Conservation (phyloP, 2,113 vertebrate species). For the Enhydra lutris region DNA sequence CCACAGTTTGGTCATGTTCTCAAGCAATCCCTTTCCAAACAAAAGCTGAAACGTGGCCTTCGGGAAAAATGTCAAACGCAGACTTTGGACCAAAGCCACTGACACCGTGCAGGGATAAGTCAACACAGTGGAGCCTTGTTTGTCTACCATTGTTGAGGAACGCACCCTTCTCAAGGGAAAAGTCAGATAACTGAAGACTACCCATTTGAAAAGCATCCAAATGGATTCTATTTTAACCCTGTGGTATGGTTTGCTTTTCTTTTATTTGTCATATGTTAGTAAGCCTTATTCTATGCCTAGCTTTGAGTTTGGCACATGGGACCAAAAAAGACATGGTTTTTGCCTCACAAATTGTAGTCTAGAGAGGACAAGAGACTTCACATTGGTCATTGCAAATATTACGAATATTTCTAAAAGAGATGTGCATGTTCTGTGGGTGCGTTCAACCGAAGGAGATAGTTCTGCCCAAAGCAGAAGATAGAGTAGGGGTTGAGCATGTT, state of each 20-base stretch:
- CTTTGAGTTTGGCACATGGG: background rate
- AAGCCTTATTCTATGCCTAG: background rate
- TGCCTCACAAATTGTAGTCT: background rate
- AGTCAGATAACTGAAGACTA: background rate
- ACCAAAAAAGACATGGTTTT: background rate
- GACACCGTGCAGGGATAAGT: constrained; percentile 9
- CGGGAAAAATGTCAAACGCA: constrained; percentile 61
- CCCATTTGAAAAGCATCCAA: background rate
- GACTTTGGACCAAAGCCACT: constrained; percentile 9
- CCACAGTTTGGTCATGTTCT: constrained; percentile 8
- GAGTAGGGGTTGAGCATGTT: background rate
- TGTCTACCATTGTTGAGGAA: background rate
- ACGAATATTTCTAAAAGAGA: background rate
- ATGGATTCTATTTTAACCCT: background rate
- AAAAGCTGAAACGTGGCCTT: constrained; percentile 56
- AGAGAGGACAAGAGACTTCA: background rate
- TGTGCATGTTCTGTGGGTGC: background rate
- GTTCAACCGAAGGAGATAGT: background rate
- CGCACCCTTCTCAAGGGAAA: background rate
- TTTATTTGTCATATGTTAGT: background rate
- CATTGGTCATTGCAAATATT: background rate
- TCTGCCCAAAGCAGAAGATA: background rate
- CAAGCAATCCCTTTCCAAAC: constrained; percentile 63
- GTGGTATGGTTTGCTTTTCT: background rate
- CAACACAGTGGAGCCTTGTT: background rate